These are phyloP conservation scores for Aphelocoma californica DNA, from an alignment of 2,797 vertebrate genomes.

Conservation along the genomic window DNA sequence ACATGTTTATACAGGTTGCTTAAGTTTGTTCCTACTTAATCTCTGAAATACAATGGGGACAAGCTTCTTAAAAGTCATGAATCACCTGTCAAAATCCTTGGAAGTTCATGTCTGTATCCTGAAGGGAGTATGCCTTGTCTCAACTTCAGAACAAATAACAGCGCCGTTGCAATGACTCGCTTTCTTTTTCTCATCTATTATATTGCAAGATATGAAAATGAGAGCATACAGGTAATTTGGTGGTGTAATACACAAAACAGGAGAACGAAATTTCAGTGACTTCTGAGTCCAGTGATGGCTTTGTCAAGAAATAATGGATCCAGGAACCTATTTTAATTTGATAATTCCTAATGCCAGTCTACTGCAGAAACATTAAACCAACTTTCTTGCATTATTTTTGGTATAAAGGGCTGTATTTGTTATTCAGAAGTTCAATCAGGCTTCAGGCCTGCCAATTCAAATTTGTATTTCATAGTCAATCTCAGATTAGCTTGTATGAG, in stretches of 20 bases:
- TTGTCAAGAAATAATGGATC: neutral
- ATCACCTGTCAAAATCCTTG: neutral
- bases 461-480: neutral
- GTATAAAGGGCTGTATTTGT: neutral
- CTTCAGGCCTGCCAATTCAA: neutral
- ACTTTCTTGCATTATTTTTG: neutral
- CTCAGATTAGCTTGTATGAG: neutral
- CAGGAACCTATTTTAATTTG: neutral
- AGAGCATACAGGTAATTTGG: neutral
- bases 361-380: neutral
- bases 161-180: fast-evolving
- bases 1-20: neutral
- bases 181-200: neutral
- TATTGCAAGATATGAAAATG: neutral
- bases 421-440: neutral
- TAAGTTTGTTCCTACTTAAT: neutral
- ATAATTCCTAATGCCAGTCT: neutral
- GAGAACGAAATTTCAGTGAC: neutral
- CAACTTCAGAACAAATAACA: neutral
- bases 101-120: neutral
- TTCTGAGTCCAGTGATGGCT: neutral
- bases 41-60: neutral
- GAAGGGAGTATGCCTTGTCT: neutral
- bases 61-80: neutral
- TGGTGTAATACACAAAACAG: neutral